Evolutionary conservation across 2,113 vertebrate genomes (phyloP), one percentile per base, ranked within the genome.

Genomic region (Chelonoidis abingdonii): DNA sequence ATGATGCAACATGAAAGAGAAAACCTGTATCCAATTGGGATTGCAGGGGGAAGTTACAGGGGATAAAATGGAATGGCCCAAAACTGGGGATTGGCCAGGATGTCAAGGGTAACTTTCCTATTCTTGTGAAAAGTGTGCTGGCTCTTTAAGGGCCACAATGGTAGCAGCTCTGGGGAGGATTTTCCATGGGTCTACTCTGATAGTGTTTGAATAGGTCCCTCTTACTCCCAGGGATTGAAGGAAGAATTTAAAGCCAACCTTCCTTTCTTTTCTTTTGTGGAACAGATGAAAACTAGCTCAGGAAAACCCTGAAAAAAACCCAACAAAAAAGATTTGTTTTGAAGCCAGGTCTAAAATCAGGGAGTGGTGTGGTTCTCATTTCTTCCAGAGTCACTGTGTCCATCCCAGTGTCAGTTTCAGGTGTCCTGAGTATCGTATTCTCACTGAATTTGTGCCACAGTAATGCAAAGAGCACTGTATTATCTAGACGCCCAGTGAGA

Each of bases 391-490:
- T 4, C 50, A 6, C 53, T 1, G 25, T 19, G 3, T 44, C 0
- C 1, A 31, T 92, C 52, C 49, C 78, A 0, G 1, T 57, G 82
- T 50, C 62, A 83, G 49, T 88, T 57, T 29, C 3, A 81, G 85
- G 78, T 69, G 3, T 24, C 52, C 81, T 1, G 5, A 12, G 1
- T 0, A 3, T 86, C 62, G 86, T 79, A 80, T 5, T 0, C 2
- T 72, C 25, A 59, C 8, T 84, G 72, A n/a, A 59, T 62, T n/a
- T 69, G 27, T 7, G 19, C 19, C 82, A 22, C 13, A 89, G 53
- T 44, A 80, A 31, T 13, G 25, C 10, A 1, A 87, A n/a, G 3
- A 69, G 75, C 49, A 44, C 0, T 0, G 2, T 22, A 1, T 31
- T 25, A n/a, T 7, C 76, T 65, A 5, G 29, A 6, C 59, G 35